Conservation (phyloP, 2,113 vertebrate species). For the Cheirogaleus medius region DNA sequence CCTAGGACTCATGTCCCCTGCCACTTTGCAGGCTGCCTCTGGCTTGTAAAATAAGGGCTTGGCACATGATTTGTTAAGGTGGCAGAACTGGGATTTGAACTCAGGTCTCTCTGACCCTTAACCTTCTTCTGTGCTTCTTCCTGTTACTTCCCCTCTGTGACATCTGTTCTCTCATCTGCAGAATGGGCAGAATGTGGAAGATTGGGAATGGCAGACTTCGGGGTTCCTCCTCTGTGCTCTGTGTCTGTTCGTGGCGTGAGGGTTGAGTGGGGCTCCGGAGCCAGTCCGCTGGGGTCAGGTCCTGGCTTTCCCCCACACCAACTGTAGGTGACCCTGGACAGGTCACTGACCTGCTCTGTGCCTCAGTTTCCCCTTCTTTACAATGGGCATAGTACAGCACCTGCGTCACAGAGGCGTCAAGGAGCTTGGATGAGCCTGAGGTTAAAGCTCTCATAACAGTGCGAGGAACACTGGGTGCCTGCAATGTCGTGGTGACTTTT, state of each 20-base stretch:
- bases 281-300: background rate
- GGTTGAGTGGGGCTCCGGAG: background rate
- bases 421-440: background rate
- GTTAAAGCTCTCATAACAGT: background rate
- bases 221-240: background rate
- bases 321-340: background rate
- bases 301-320: background rate
- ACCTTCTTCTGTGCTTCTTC: background rate
- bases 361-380: slow-evolving; percentile 3
- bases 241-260: background rate
- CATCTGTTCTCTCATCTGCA: background rate
- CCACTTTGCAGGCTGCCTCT: background rate
- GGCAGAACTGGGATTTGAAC: background rate
- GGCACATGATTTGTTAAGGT: background rate
- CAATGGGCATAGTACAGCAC: background rate
- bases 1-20: background rate
- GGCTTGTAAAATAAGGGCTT: background rate
- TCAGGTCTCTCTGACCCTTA: background rate
- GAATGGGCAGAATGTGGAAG: background rate
- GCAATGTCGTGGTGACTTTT: background rate
- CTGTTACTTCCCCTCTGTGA: background rate
- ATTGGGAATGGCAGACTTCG: background rate
- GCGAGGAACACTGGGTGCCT: background rate
- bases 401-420: background rate
- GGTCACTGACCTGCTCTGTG: background rate